Base-by-base conservation (phyloP, 2,888 invertebrate genomes). In the Drosophila tripunctata region DNA sequence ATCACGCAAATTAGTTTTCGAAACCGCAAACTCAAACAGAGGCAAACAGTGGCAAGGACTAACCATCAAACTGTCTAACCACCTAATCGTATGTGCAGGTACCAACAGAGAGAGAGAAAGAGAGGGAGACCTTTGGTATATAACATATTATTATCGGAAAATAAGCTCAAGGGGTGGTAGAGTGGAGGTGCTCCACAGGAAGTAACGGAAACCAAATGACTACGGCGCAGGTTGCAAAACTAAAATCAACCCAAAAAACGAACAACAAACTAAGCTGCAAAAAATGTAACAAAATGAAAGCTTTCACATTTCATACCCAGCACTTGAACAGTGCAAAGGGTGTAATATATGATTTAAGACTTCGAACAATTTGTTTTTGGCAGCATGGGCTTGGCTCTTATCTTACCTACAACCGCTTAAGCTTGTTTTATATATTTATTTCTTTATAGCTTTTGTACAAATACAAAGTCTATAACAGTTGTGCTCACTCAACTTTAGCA, bases 81-180 rank as follows among this genome's bases (percentile, higher is more conserved):
- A 58, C 43, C 67, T 60, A 76, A 79, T 74, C 76, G 69, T 62
- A 65, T 54, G 40, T 36, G 40, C 31, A 21, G 24, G 6, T 44
- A 43, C 24, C 1, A 27, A 27, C 5, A 43, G 14, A 5, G 3
- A 10, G 3, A 10, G 47, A 41, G 24, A 45, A 41, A 41, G 8
- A 1, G 7, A 27, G 30, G 3, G 24, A 3, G 56, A 30, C 38
- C 17, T 14, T n/a, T 4, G 75, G 67, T 66, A 77, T 67, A 51
- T 81, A 82, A 84, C 84, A 75, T 87, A 87, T 87, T 82, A 82
- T 80, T 84, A 87, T 84, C 84, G 87, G 68, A 78, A 80, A 86
- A 80, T 61, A 69, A 65, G 66, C 56, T 64, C 31, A 56, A 55
- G 6, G 30, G 47, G 35, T 27, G 35, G 52, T 12, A 12, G 52